These are phyloP conservation scores for Tanypteryx hageni DNA, from an alignment of 2,888 invertebrate species.

Conservation along the genomic window DNA sequence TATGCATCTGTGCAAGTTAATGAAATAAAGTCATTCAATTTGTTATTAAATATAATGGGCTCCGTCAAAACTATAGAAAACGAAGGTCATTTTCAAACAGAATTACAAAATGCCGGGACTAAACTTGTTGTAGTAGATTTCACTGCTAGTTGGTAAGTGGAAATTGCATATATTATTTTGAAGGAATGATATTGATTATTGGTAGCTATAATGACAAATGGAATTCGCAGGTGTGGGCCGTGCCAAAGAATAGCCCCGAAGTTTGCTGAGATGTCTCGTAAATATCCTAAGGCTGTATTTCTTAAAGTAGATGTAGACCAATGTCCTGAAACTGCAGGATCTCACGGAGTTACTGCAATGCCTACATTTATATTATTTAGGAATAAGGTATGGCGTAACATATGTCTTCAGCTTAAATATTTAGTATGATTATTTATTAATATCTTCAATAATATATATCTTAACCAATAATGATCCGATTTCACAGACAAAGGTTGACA, in stretches of 20 bases:
- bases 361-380: slow-evolving; percentile 98
- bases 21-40: neutral
- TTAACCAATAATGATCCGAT: slow-evolving; percentile 65
- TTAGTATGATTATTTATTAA: neutral
- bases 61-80: slow-evolving; percentile 82
- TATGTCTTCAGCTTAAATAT: neutral
- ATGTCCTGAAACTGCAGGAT: slow-evolving; percentile 91
- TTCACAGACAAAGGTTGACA: slow-evolving; percentile 87
- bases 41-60: slow-evolving; percentile 56
- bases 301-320: slow-evolving; percentile 97
- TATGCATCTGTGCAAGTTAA: neutral
- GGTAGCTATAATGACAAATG: slow-evolving; percentile 1
- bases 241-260: slow-evolving; percentile 96
- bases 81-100: slow-evolving; percentile 89
- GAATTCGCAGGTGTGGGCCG: slow-evolving; percentile 91
- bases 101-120: slow-evolving; percentile 89
- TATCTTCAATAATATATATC: too few species aligned
- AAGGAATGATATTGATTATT: neutral
- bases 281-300: slow-evolving; percentile 93
- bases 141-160: slow-evolving; percentile 91
- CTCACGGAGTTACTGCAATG: slow-evolving; percentile 96
- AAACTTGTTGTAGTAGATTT: slow-evolving; percentile 96
- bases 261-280: slow-evolving; percentile 91
- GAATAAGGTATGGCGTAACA: slow-evolving; percentile 79
- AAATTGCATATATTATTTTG: neutral